A percentile compares a stretch with the other conserved stretches of the same genome.
Evolutionary conservation across 2,888 invertebrate genomes (phyloP).

Genomic region (Agrochola lota): DNA sequence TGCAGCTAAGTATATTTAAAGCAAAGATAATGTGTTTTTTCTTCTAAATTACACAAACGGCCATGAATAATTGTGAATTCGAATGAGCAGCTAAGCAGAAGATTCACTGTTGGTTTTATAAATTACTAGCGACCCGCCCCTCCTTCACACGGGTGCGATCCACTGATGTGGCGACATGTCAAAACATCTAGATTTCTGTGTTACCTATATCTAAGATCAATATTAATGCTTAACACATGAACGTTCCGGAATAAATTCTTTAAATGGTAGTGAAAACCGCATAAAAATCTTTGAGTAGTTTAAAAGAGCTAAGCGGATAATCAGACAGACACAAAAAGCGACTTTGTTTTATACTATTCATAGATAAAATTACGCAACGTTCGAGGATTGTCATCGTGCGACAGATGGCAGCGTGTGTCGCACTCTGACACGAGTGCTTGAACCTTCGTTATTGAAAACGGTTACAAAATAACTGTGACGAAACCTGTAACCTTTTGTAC

Average conservation of each 20-base stretch:
- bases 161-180: background rate
- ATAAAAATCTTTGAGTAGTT: background rate
- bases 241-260: background rate
- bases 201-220: background rate
- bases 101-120: conserved; percentile 27
- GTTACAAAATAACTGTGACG: conserved; percentile 76
- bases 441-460: conserved; percentile 78
- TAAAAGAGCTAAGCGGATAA: background rate
- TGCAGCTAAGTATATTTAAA: conserved; percentile 30
- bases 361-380: conserved; percentile 52
- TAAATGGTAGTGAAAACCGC: background rate
- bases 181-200: background rate
- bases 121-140: background rate
- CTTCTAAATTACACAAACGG: conserved; percentile 49
- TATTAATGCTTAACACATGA: background rate
- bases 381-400: conserved; percentile 68
- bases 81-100: conserved; percentile 55
- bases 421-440: conserved; percentile 69
- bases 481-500: conserved; percentile 75
- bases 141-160: background rate
- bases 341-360: background rate
- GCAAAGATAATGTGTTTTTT: conserved; percentile 40
- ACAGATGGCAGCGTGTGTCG: conserved; percentile 48
- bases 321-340: background rate
- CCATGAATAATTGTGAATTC: conserved; percentile 57